These are phyloP conservation scores for Megaceryle torquata DNA, from an alignment of 2,113 vertebrate genomes.

Conservation along the genomic window DNA sequence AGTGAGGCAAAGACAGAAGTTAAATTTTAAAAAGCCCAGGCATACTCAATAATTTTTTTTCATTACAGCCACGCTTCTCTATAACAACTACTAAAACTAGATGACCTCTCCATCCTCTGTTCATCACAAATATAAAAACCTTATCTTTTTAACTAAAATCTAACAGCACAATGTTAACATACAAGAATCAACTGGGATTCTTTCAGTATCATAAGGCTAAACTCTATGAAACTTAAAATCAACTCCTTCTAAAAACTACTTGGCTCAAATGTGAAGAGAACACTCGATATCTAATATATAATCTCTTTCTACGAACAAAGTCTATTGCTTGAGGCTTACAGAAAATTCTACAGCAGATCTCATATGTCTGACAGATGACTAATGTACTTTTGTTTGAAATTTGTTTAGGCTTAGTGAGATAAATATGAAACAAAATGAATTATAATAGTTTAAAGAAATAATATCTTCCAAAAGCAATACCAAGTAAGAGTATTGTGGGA, in stretches of 20 bases:
- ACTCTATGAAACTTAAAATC: background rate
- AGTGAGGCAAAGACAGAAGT: conserved; percentile 58
- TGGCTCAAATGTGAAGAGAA: background rate
- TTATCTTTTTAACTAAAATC: background rate
- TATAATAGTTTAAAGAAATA: conserved; percentile 75
- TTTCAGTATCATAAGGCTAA: background rate
- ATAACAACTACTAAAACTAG: background rate
- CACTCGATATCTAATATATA: background rate
- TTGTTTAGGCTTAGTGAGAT: conserved; percentile 75
- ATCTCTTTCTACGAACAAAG: conserved; percentile 3
- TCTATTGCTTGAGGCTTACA: conserved; percentile 39
- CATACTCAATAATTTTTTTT: conserved; percentile 15
- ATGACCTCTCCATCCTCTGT: background rate
- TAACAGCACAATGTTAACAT: background rate
- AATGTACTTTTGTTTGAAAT: conserved; percentile 74
- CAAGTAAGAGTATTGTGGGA: conserved; percentile 54
- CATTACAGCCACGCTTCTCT: background rate
- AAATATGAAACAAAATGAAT: conserved; percentile 77
- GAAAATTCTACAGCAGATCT: conserved; percentile 34
- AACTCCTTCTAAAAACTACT: background rate
- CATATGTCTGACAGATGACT: conserved; percentile 71
- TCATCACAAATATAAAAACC: background rate
- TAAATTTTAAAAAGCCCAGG: conserved; percentile 44
- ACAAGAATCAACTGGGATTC: background rate
- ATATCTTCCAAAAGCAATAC: conserved; percentile 75